Evolutionary conservation across 1,140 invertebrate species (phyloP).

Genomic region (Branchinecta lindahli): DNA sequence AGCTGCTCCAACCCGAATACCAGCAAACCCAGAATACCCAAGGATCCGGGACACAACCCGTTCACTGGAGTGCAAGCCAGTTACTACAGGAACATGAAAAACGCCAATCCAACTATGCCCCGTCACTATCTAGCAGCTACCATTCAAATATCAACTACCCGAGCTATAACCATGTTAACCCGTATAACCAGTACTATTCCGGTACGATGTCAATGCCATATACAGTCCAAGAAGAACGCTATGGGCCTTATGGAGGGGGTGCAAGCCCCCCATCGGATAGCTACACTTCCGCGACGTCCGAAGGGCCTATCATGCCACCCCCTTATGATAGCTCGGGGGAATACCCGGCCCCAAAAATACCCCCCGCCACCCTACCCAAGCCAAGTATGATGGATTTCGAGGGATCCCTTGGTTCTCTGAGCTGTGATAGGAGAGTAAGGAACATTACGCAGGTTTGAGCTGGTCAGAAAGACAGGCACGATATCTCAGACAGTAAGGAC

Average conservation of each 20-base stretch:
- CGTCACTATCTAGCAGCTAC: slow-evolving; percentile 6
- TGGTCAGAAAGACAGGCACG: neutral
- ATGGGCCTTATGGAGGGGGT: slow-evolving; percentile 14
- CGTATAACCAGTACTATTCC: slow-evolving; percentile 2
- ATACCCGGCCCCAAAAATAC: slow-evolving; percentile 2
- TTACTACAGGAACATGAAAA: slow-evolving; percentile 42
- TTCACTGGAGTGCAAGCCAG: slow-evolving; percentile 39
- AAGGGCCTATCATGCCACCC: slow-evolving; percentile 16
- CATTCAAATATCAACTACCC: slow-evolving; percentile 11
- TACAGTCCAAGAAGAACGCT: slow-evolving; percentile 13
- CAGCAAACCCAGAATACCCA: neutral
- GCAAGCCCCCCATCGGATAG: slow-evolving; percentile 11
- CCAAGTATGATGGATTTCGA: slow-evolving; percentile 15
- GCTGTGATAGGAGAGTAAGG: slow-evolving; percentile 18
- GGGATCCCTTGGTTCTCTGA: slow-evolving; percentile 20
- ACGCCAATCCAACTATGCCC: slow-evolving; percentile 34
- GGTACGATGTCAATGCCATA: neutral
- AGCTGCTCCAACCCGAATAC: slow-evolving; percentile 14
- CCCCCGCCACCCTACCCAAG: slow-evolving; percentile 19
- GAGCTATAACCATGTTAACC: slow-evolving; percentile 10
- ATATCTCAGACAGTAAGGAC: neutral
- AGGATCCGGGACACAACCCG: slow-evolving; percentile 12
- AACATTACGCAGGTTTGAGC: slow-evolving; percentile 20
- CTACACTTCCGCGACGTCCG: slow-evolving; percentile 12
- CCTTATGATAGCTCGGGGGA: slow-evolving; percentile 12